phyloP scores from a whole-genome alignment of 2,113 vertebrate species.

The Solea solea region DNA sequence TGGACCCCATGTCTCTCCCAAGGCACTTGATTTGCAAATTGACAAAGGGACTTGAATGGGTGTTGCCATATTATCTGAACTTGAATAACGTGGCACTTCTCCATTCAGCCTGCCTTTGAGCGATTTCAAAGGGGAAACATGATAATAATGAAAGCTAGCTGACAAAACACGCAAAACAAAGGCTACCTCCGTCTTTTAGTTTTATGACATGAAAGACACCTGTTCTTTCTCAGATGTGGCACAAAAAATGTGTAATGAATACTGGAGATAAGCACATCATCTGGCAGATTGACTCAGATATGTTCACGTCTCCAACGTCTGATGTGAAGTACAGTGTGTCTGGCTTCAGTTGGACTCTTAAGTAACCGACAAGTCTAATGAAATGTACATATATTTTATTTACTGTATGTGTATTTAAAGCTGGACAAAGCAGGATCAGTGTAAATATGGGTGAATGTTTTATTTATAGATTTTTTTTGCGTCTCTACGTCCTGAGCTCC shows the following conservation, averaged over 20 bases:
- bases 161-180: conserved; percentile 71
- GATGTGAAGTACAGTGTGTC: not conserved
- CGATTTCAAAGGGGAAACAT: conserved; percentile 74
- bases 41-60: conserved; percentile 70
- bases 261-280: conserved; percentile 41
- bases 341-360: not conserved
- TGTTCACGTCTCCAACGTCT: not conserved
- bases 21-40: conserved; percentile 47
- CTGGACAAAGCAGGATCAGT: no score
- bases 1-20: conserved; percentile 23
- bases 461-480: no score
- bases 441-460: no score
- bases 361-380: not conserved
- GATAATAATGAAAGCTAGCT: conserved; percentile 71
- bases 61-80: conserved; percentile 69
- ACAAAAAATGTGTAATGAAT: conserved; percentile 62
- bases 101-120: conserved; percentile 63
- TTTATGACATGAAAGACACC: conserved; percentile 69
- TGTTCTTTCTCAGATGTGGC: conserved; percentile 63
- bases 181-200: conserved; percentile 53
- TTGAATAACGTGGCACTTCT: conserved; percentile 61
- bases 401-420: no score
- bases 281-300: conserved; percentile 17
- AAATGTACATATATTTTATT: not conserved
- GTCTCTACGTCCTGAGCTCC: no score